phyloP scores from a whole-genome alignment of 1,140 invertebrate species.

The Steinernema khuongi region DNA sequence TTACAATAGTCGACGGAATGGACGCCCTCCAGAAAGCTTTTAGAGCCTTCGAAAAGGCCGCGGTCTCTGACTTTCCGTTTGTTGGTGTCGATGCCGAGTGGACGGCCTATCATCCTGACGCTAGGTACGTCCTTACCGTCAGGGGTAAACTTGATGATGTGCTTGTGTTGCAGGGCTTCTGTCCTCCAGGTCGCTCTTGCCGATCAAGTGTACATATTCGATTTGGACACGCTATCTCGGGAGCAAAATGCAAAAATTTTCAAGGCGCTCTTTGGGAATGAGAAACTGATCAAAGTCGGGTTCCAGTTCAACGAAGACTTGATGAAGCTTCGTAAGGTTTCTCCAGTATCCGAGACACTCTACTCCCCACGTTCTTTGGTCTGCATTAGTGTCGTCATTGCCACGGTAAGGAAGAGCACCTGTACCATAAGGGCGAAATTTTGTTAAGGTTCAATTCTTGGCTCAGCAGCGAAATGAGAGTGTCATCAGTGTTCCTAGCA shows the following conservation, averaged over 20 bases:
- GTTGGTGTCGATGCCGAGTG: neutral
- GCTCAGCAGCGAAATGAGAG: no score
- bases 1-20: neutral
- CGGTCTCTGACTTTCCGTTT: neutral
- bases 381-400: neutral
- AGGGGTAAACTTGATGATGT: neutral
- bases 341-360: neutral
- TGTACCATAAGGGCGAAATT: no score
- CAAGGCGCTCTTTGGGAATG: neutral
- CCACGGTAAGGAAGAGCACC: no score
- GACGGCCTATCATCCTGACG: neutral
- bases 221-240: neutral
- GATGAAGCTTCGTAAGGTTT: neutral
- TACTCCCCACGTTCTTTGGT: neutral
- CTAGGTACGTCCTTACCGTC: neutral
- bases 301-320: neutral
- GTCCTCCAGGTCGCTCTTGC: neutral
- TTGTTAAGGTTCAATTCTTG: no score
- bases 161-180: slow-evolving; percentile 1
- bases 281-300: neutral
- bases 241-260: neutral
- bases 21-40: neutral
- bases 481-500: no score
- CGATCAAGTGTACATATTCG: neutral
- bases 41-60: neutral